phyloP scores from a whole-genome alignment of 2,888 invertebrate species.

The Eristalis tenax region DNA sequence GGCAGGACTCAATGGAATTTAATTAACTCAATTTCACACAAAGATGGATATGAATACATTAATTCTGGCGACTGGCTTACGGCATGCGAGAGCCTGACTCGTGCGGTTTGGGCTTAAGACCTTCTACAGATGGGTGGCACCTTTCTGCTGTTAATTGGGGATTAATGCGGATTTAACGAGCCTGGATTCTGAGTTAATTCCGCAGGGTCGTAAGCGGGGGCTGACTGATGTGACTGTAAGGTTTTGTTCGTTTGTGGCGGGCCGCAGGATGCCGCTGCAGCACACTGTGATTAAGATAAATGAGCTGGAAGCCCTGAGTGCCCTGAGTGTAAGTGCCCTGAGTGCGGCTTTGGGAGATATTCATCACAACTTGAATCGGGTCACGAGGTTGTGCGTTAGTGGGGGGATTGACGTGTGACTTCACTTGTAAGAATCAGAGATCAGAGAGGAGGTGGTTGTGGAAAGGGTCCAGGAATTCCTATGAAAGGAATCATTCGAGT shows the following conservation, averaged over 20 bases:
- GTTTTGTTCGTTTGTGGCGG: constrained; percentile 11
- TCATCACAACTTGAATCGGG: not conserved
- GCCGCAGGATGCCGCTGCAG: constrained; percentile 1
- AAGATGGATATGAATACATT: constrained; percentile 44
- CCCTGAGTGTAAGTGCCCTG: not conserved
- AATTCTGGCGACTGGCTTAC: not conserved
- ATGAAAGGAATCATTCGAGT: too few species aligned
- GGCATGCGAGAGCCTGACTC: not conserved
- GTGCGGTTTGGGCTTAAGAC: not conserved
- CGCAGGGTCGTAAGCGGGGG: not conserved
- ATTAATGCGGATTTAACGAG: constrained; percentile 32
- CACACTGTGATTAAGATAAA: not conserved
- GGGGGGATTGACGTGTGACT: not conserved
- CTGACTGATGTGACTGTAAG: constrained; percentile 6
- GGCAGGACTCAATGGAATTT: constrained; percentile 38
- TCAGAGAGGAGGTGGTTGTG: too few species aligned
- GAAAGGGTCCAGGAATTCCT: too few species aligned
- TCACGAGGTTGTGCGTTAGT: not conserved
- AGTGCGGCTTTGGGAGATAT: not conserved
- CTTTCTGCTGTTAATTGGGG: constrained; percentile 18
- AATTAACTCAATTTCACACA: constrained; percentile 54
- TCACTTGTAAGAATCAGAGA: too few species aligned
- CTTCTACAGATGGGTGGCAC: not conserved
- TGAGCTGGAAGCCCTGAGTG: not conserved
- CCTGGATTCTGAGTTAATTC: constrained; percentile 19